phyloP scores from a whole-genome alignment of 2,888 invertebrate genomes.

The Netelia fuscicornis region DNA sequence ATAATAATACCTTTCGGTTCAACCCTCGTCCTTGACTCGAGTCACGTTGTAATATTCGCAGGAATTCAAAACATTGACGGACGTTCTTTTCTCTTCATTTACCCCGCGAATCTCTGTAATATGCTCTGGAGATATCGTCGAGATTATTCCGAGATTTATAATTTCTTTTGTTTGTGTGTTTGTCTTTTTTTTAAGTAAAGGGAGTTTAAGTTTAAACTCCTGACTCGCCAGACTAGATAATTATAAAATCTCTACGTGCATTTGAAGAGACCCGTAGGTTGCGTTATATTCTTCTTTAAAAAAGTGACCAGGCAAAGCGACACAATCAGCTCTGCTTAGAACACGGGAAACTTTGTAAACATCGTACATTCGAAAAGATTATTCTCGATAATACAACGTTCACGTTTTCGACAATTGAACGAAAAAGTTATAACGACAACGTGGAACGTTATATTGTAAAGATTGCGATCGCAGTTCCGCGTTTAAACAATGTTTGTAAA shows the following conservation, averaged over 20 bases:
- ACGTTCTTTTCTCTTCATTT: slow-evolving; percentile 45
- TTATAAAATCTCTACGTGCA: slow-evolving; percentile 40
- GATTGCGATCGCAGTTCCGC: slow-evolving; percentile 3
- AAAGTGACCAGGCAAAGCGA: slow-evolving; percentile 77
- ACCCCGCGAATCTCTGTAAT: slow-evolving; percentile 36
- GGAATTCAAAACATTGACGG: slow-evolving; percentile 22
- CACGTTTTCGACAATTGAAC: slow-evolving; percentile 38
- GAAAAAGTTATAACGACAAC: background rate
- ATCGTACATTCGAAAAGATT: slow-evolving; percentile 37
- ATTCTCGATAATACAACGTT: slow-evolving; percentile 46
- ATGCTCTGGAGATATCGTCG: slow-evolving; percentile 47
- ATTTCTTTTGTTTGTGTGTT: slow-evolving; percentile 26
- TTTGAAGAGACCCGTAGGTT: slow-evolving; percentile 75
- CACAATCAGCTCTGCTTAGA: slow-evolving; percentile 7
- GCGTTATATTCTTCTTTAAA: slow-evolving; percentile 80
- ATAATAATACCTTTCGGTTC: slow-evolving; percentile 41
- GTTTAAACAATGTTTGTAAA: background rate
- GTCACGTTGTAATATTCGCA: slow-evolving; percentile 10
- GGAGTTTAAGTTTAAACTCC: slow-evolving; percentile 11
- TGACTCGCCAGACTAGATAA: slow-evolving; percentile 13
- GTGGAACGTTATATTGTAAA: slow-evolving; percentile 15
- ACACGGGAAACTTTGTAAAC: slow-evolving; percentile 21
- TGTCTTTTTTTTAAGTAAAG: slow-evolving; percentile 29
- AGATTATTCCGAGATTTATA: slow-evolving; percentile 24
- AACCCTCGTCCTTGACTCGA: slow-evolving; percentile 7